Conservation (phyloP, 2,113 vertebrate species). For the Oreotrochilus melanogaster region DNA sequence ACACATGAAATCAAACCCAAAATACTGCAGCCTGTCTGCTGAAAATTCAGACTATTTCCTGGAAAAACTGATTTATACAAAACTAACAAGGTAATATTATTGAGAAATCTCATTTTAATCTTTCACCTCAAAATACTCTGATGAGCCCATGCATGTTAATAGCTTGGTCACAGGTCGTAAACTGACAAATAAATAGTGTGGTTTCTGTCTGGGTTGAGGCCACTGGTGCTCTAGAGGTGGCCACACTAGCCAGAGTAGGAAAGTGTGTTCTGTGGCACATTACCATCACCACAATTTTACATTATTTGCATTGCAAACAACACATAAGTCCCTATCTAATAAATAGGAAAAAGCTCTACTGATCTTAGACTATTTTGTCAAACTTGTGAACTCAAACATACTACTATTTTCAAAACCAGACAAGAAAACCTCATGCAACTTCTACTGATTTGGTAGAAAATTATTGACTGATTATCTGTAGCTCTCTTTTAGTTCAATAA, state of each 20-base stretch:
- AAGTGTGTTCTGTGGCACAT: background rate
- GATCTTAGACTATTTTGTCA: background rate
- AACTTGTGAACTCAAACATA: background rate
- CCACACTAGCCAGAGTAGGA: background rate
- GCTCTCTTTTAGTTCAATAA: background rate
- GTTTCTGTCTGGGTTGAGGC: background rate
- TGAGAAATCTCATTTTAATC: background rate
- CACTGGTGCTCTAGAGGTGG: background rate
- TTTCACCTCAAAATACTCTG: background rate
- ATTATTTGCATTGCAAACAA: background rate
- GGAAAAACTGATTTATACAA: background rate
- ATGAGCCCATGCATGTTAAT: background rate
- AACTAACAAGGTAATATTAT: background rate
- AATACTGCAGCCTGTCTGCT: background rate
- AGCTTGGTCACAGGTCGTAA: background rate
- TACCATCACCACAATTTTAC: background rate
- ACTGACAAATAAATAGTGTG: background rate
- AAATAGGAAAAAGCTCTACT: background rate
- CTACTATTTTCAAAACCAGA: background rate
- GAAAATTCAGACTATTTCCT: background rate
- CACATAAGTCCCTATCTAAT: fast-evolving
- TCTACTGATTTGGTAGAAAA: background rate
- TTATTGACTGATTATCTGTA: background rate
- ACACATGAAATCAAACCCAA: background rate
- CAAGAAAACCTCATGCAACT: background rate